phyloP scores from a whole-genome alignment of 2,888 invertebrate genomes.

The Phaonia tiefii region DNA sequence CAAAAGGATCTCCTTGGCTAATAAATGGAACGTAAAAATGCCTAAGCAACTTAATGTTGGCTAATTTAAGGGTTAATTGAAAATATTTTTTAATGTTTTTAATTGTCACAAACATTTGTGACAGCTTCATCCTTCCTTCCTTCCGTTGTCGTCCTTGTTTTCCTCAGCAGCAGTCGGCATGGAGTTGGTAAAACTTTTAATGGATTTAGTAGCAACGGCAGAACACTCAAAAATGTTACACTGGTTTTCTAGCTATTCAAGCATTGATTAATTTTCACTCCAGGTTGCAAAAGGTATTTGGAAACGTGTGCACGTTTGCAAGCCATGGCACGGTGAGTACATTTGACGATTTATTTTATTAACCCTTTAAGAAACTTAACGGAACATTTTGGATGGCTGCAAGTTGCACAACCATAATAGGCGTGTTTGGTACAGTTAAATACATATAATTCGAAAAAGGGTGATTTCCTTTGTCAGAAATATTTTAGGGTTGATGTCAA shows the following conservation, averaged over 20 bases:
- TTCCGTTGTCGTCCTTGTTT: no score
- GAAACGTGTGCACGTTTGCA: neutral
- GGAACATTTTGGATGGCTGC: no score
- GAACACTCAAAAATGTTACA: neutral
- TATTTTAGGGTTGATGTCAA: no score
- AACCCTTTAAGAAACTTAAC: no score
- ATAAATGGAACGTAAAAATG: conserved; percentile 24
- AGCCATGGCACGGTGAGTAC: neutral
- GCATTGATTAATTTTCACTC: conserved; percentile 16
- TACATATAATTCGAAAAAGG: no score
- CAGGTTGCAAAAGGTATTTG: neutral
- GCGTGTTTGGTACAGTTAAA: no score
- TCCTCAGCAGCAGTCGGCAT: neutral
- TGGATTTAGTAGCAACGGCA: neutral
- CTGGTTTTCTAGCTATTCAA: neutral
- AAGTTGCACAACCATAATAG: no score
- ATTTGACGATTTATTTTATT: neutral
- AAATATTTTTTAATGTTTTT: conserved; percentile 47
- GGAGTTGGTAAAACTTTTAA: conserved; percentile 9
- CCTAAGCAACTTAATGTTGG: conserved; percentile 37
- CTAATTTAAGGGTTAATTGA: conserved; percentile 49
- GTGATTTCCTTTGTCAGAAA: no score
- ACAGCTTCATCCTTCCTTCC: conserved; percentile 25
- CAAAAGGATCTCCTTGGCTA: conserved; percentile 21
- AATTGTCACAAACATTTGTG: conserved; percentile 55